Evolutionary conservation across 2,113 vertebrate species (phyloP).

Genomic region (Bujurquina vittata): DNA sequence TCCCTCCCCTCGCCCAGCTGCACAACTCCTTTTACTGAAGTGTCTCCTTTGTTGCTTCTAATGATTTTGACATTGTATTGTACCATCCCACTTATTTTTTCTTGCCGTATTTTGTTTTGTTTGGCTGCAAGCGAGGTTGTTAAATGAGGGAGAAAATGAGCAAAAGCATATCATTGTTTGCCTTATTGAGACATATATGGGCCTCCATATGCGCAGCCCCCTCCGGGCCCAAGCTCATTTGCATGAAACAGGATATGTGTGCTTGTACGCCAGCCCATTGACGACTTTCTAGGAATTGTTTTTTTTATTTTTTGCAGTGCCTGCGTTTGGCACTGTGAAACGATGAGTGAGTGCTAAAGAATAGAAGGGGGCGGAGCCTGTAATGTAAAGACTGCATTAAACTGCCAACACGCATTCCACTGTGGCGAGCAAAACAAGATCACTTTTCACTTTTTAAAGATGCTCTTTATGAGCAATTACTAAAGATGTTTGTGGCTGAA

Average conservation of each 20-base stretch:
- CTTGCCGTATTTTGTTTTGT: conserved; percentile 38
- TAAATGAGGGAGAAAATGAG: conserved; percentile 72
- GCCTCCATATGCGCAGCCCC: conserved; percentile 7
- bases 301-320: conserved; percentile 24
- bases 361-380: not conserved
- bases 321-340: conserved; percentile 12
- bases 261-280: conserved; percentile 18
- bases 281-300: conserved; percentile 42
- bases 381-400: conserved; percentile 18
- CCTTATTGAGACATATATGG: conserved; percentile 33
- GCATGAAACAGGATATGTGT: conserved; percentile 46
- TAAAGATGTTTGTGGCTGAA: not conserved
- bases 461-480: conserved; percentile 11
- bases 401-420: conserved; percentile 33
- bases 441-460: not conserved
- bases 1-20: conserved; percentile 34
- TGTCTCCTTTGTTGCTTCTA: conserved; percentile 61
- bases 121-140: conserved; percentile 35
- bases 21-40: conserved; percentile 10
- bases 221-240: conserved; percentile 54
- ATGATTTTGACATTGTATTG: conserved; percentile 58
- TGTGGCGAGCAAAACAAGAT: conserved; percentile 23
- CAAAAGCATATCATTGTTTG: conserved; percentile 57
- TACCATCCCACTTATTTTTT: not conserved
- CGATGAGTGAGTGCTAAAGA: conserved; percentile 23